Conservation (phyloP, 2,797 vertebrate species). For the Sebastes flavidus region DNA sequence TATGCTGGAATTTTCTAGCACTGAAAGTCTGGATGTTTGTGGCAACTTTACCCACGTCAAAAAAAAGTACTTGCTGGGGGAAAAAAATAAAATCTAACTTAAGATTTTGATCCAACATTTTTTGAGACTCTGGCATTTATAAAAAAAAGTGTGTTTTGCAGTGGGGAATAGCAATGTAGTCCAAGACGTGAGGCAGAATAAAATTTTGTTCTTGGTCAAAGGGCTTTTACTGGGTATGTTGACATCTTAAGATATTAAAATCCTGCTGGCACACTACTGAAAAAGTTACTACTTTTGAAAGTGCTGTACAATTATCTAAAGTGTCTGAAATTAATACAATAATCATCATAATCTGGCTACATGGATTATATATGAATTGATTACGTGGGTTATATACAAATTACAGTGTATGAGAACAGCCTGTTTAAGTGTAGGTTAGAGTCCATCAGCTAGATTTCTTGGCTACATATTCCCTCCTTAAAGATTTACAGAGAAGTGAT, state of each 20-base stretch:
- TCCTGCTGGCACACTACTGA: background rate
- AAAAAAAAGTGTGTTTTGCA: slow-evolving; percentile 17
- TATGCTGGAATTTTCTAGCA: slow-evolving; percentile 17
- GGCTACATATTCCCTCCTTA: slow-evolving; percentile 24
- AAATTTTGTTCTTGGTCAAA: slow-evolving; percentile 3
- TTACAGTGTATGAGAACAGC: too few relatives aligned
- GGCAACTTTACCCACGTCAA: slow-evolving; percentile 44
- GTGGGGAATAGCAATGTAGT: slow-evolving; percentile 15
- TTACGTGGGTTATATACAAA: too few relatives aligned
- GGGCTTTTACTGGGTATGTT: slow-evolving; percentile 7
- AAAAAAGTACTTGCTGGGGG: slow-evolving; percentile 21
- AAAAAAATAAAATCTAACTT: slow-evolving; percentile 16
- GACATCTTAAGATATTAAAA: slow-evolving; percentile 16
- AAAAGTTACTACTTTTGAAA: background rate
- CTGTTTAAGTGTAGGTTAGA: background rate
- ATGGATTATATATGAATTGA: too few relatives aligned
- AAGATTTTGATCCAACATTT: slow-evolving; percentile 46
- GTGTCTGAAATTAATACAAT: background rate
- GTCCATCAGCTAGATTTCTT: background rate
- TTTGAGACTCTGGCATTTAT: slow-evolving; percentile 33
- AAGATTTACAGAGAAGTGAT: slow-evolving; percentile 36
- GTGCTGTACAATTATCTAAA: background rate
- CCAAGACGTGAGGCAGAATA: slow-evolving; percentile 21
- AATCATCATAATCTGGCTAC: background rate
- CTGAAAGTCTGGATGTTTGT: slow-evolving; percentile 42